phyloP scores from a whole-genome alignment of 2,888 invertebrate species.

The Volucella inanis region DNA sequence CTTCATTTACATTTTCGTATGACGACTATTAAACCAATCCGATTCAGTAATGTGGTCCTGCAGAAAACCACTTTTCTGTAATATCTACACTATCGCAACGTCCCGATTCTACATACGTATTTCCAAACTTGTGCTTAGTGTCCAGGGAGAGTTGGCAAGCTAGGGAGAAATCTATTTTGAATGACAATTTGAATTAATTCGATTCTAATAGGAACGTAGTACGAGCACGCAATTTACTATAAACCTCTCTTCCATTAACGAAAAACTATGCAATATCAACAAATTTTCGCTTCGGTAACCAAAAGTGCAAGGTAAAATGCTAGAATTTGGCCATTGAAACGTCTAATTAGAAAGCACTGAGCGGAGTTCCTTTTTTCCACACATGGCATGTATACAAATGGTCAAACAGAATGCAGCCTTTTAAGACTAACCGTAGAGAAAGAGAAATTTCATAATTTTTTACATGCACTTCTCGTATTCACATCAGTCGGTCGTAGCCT shows the following conservation, averaged over 20 bases:
- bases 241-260: neutral
- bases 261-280: constrained; percentile 11
- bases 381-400: constrained; percentile 33
- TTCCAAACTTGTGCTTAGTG: constrained; percentile 2
- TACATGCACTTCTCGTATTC: constrained; percentile 40
- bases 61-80: constrained; percentile 53
- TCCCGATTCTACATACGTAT: constrained; percentile 11
- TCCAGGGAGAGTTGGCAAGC: neutral
- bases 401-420: constrained; percentile 64
- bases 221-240: constrained; percentile 19
- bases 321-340: constrained; percentile 21
- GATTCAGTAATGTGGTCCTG: constrained; percentile 47
- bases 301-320: constrained; percentile 1
- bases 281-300: neutral
- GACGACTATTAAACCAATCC: constrained; percentile 10
- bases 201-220: constrained; percentile 48
- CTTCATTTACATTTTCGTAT: constrained; percentile 61
- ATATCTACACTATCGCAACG: constrained; percentile 17
- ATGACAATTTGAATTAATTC: constrained; percentile 66
- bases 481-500: constrained; percentile 33
- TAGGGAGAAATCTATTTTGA: constrained; percentile 33
- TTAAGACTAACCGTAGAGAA: constrained; percentile 1
- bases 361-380: constrained; percentile 7
- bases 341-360: constrained; percentile 41
- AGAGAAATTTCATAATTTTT: constrained; percentile 55